Evolutionary conservation across 2,113 vertebrate species (phyloP).

Genomic region (Heteronetta atricapilla): DNA sequence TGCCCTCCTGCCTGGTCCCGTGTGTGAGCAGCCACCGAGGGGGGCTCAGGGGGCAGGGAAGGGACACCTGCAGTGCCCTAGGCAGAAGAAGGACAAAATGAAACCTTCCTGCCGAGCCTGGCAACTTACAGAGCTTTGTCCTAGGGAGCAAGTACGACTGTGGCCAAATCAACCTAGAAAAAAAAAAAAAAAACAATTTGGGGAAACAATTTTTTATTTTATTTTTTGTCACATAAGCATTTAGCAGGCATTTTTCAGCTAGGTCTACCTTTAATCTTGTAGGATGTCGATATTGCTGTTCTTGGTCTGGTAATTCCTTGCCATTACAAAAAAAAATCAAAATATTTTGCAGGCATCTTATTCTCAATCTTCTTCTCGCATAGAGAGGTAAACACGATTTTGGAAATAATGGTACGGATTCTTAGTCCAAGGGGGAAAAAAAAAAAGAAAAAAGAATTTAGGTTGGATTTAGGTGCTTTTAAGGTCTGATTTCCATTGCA

Average conservation of each 20-base stretch:
- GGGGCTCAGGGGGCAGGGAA: not conserved
- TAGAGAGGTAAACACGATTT: not conserved
- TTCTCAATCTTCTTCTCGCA: not conserved
- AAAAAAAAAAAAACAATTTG: not conserved
- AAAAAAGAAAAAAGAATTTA: not conserved
- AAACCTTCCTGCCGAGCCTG: not conserved
- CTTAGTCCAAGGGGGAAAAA: not conserved
- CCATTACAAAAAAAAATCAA: not conserved
- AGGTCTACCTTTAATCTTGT: not conserved
- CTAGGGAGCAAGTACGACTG: not conserved
- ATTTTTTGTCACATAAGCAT: not conserved
- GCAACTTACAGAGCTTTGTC: not conserved
- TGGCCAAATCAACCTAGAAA: not conserved
- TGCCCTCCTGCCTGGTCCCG: too few relatives aligned
- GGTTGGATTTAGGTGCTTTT: not conserved
- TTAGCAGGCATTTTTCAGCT: not conserved
- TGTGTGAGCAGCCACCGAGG: too few relatives aligned
- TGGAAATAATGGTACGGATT: not conserved
- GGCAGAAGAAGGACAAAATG: not conserved
- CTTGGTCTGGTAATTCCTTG: not conserved
- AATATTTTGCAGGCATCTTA: not conserved
- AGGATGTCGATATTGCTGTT: not conserved
- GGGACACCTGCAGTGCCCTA: not conserved
- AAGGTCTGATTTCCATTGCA: not conserved
- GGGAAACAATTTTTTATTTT: not conserved